Conservation (phyloP, 2,113 vertebrate species). For the Ardeotis arabs region DNA sequence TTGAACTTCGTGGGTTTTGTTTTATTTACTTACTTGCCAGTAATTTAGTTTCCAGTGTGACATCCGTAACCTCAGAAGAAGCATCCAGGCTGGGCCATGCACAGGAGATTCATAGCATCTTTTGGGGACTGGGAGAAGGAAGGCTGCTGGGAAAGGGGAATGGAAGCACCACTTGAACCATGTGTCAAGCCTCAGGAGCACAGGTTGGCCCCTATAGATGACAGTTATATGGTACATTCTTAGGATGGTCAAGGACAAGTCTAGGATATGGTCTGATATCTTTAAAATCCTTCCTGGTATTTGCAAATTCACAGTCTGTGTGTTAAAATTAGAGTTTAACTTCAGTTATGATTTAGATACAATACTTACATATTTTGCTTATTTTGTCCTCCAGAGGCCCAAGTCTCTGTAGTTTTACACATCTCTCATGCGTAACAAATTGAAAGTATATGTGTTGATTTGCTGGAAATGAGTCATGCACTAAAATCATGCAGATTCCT, state of each 20-base stretch:
- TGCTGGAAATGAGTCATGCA: conserved; percentile 65
- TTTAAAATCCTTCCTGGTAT: background rate
- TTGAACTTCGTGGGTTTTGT: background rate
- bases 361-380: conserved; percentile 52
- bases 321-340: conserved; percentile 68
- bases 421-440: conserved; percentile 71
- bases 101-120: background rate
- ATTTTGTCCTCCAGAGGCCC: conserved; percentile 62
- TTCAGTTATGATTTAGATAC: conserved; percentile 60
- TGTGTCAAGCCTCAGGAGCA: fast-evolving
- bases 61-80: background rate
- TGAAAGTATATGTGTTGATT: conserved; percentile 66
- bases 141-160: background rate
- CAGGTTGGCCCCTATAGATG: fast-evolving
- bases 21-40: background rate
- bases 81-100: fast-evolving
- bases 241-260: background rate
- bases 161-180: background rate
- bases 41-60: background rate
- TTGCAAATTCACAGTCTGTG: conserved; percentile 6
- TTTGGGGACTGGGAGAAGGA: background rate
- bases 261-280: background rate
- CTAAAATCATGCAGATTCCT: conserved; percentile 65
- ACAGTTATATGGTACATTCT: background rate
- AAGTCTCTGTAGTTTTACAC: conserved; percentile 65